Conservation (phyloP, 2,797 vertebrate species). For the Phrynocephalus vlangalii region DNA sequence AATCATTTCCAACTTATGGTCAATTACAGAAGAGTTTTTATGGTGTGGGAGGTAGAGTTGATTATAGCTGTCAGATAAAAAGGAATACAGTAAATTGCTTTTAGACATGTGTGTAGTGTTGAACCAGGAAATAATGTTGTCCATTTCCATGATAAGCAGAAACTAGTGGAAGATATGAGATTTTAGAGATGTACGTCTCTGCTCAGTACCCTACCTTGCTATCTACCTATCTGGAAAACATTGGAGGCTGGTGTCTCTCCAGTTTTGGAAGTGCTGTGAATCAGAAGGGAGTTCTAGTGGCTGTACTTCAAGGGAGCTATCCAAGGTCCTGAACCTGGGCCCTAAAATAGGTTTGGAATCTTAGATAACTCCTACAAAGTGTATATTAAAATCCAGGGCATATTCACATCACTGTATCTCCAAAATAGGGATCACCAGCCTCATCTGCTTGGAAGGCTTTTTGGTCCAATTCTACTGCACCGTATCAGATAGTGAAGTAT, state of each 20-base stretch:
- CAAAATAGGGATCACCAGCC: too few species aligned
- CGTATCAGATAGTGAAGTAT: background rate
- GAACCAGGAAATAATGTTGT: slow-evolving; percentile 52
- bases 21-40: slow-evolving; percentile 4
- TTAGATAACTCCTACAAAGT: too few species aligned
- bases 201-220: slow-evolving; percentile 11
- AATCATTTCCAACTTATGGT: too few species aligned
- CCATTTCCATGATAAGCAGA: slow-evolving; percentile 47
- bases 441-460: slow-evolving; percentile 36
- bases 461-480: slow-evolving; percentile 39
- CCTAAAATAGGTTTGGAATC: background rate
- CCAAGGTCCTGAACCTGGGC: too few species aligned
- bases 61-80: slow-evolving; percentile 32
- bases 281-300: too few species aligned
- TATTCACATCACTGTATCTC: too few species aligned
- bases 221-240: background rate
- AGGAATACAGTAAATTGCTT: slow-evolving; percentile 32
- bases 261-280: too few species aligned
- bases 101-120: slow-evolving; percentile 58
- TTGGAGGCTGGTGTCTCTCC: too few species aligned
- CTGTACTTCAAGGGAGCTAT: too few species aligned
- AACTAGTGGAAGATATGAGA: slow-evolving; percentile 35
- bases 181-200: background rate
- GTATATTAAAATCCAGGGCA: too few species aligned
- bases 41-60: slow-evolving; percentile 1